Conservation (phyloP, 2,888 invertebrate genomes). For the Rutpela maculata region DNA sequence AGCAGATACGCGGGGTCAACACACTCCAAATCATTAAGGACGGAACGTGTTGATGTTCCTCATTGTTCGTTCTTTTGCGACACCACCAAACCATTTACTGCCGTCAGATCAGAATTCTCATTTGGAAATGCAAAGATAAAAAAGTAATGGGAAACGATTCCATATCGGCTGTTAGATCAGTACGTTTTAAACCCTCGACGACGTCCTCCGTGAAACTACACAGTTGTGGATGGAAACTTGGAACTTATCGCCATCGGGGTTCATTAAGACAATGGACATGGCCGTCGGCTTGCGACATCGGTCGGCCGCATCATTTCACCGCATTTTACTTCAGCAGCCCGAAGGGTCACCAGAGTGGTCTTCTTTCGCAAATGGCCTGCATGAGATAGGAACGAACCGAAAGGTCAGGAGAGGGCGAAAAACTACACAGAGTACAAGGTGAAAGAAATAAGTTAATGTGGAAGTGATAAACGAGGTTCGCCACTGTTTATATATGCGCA, state of each 20-base stretch:
- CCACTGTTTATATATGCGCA: neutral
- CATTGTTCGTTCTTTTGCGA: neutral
- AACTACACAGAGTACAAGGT: neutral
- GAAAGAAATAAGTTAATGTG: neutral
- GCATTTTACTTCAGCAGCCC: slow-evolving; percentile 3
- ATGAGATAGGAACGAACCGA: neutral
- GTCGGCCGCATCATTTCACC: slow-evolving; percentile 1
- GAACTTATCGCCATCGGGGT: slow-evolving; percentile 6
- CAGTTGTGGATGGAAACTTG: neutral
- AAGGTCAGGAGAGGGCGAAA: neutral
- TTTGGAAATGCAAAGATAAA: neutral
- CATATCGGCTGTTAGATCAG: no score
- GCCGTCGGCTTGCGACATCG: slow-evolving; percentile 14
- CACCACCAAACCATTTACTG: neutral
- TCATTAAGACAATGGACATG: slow-evolving; percentile 24
- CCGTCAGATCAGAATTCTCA: neutral
- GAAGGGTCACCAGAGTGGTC: neutral
- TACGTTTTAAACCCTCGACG: neutral
- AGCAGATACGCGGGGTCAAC: no score
- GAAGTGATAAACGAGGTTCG: neutral
- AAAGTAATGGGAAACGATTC: neutral
- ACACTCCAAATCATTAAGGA: no score
- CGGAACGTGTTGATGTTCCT: no score
- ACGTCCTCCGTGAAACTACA: neutral
- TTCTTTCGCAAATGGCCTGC: neutral